These are phyloP conservation scores for Chydorus sphaericus DNA, from an alignment of 2,888 invertebrate species.

Conservation along the genomic window DNA sequence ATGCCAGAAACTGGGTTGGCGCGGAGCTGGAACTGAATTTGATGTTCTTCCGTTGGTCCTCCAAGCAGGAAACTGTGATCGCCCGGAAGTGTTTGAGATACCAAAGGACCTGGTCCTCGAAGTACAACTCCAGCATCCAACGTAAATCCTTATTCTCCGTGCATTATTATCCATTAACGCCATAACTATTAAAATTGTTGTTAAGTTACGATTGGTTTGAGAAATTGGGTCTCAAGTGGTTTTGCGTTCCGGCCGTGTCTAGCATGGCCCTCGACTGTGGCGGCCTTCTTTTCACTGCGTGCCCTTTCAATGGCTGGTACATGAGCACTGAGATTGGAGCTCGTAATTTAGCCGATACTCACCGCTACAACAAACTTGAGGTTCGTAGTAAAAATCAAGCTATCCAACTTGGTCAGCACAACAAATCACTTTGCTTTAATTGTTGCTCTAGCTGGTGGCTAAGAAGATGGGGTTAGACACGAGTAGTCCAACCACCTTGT, in stretches of 20 bases:
- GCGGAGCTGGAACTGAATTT: conserved; percentile 59
- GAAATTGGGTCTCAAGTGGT: conserved; percentile 75
- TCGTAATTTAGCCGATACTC: conserved; percentile 74
- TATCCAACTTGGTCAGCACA: too few species aligned
- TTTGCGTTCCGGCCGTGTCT: conserved; percentile 77
- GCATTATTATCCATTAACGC: not conserved
- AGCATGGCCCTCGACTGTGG: conserved; percentile 90
- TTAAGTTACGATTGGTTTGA: conserved; percentile 82
- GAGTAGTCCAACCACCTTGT: conserved; percentile 65
- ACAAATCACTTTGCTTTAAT: conserved; percentile 4
- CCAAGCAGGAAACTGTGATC: conserved; percentile 88
- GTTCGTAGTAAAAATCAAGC: too few species aligned
- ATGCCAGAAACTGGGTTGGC: conserved; percentile 83
- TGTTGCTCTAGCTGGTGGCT: conserved; percentile 49
- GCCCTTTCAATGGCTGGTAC: conserved; percentile 94
- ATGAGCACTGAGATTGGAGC: conserved; percentile 95
- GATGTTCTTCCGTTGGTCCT: conserved; percentile 81
- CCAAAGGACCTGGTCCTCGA: conserved; percentile 76
- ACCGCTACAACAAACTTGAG: conserved; percentile 77
- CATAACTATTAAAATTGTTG: too few species aligned
- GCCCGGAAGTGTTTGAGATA: conserved; percentile 83
- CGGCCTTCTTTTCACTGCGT: conserved; percentile 82
- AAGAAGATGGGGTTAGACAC: conserved; percentile 76
- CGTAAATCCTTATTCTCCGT: conserved; percentile 39
- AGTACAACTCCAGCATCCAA: conserved; percentile 72